Percentiles rank a stretch among this genome's conserved stretches.
These are phyloP conservation scores for Bradypodion ventrale DNA, from an alignment of 2,797 vertebrate species.

Conservation along the genomic window DNA sequence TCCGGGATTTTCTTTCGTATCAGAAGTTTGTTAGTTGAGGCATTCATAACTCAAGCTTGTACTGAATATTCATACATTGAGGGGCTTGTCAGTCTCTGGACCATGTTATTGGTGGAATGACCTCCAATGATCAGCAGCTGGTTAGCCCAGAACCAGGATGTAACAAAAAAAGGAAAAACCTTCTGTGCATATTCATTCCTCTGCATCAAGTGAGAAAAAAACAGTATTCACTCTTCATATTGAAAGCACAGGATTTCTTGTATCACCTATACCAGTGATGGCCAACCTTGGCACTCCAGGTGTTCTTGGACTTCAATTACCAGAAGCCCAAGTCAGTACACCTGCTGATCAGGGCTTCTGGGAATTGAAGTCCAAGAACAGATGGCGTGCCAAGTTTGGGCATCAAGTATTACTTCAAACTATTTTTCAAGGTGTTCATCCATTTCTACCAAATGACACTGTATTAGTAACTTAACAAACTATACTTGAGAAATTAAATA, in stretches of 20 bases:
- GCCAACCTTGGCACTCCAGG: no score
- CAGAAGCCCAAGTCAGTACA: no score
- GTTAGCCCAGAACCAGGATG: not conserved
- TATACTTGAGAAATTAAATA: not conserved
- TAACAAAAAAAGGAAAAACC: not conserved
- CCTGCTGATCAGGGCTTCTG: no score
- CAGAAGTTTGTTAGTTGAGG: no score
- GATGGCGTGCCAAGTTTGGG: no score
- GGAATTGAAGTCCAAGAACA: no score
- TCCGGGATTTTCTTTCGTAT: no score
- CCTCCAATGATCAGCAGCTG: not conserved
- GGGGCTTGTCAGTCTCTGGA: not conserved
- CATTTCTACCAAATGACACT: not conserved
- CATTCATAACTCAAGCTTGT: no score
- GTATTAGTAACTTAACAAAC: not conserved
- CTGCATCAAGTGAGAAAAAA: not conserved
- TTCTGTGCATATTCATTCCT: not conserved
- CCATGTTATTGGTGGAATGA: not conserved
- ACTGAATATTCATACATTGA: not conserved
- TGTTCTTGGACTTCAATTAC: no score
- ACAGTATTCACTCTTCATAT: not conserved
- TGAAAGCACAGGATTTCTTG: not conserved
- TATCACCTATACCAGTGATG: not conserved
- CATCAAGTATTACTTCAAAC: not conserved
- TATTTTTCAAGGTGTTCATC: not conserved